Evolutionary conservation across 2,113 vertebrate genomes (phyloP).

Genomic region (Hystrix brachyura): DNA sequence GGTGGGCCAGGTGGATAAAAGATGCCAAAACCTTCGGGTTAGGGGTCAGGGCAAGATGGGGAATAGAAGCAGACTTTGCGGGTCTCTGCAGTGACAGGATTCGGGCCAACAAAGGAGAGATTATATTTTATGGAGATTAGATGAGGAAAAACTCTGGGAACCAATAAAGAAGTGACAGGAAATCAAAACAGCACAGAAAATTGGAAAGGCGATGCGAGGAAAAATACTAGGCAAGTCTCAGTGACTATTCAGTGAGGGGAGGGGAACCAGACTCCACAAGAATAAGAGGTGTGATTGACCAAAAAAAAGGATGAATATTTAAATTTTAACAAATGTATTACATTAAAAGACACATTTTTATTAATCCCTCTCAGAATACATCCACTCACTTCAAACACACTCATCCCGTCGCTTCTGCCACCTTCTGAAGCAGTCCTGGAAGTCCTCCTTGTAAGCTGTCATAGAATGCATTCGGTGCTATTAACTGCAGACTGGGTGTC

Average conservation of each 20-base stretch:
- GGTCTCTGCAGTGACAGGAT: not conserved
- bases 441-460: not conserved
- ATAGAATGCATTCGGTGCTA: not conserved
- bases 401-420: not conserved
- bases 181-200: not conserved
- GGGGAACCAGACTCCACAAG: not conserved
- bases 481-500: not conserved
- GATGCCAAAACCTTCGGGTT: not conserved
- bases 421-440: not conserved
- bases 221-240: not conserved
- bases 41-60: not conserved
- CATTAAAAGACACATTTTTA: not conserved
- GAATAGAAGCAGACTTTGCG: not conserved
- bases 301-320: not conserved
- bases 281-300: not conserved
- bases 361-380: not conserved
- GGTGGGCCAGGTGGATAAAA: not conserved
- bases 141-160: not conserved
- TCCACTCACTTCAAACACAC: not conserved
- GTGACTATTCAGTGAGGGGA: not conserved
- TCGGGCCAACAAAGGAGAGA: not conserved
- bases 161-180: not conserved
- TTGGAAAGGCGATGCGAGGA: not conserved
- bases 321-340: not conserved
- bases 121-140: not conserved